phyloP scores from a whole-genome alignment of 2,797 vertebrate genomes.

The Okamejei kenojei region DNA sequence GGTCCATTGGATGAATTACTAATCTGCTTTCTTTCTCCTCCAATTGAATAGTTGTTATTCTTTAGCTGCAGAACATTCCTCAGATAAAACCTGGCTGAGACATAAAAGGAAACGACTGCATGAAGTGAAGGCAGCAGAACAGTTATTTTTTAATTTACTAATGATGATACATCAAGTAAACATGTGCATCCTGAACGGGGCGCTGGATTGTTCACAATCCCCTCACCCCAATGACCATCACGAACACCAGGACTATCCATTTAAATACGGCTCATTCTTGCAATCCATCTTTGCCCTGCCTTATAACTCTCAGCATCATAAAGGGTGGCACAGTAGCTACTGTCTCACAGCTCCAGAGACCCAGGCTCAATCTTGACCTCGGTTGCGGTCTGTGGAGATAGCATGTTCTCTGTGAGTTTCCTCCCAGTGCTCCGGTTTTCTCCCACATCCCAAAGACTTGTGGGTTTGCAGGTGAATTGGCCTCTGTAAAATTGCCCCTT shows the following conservation, averaged over 20 bases:
- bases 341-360: no score
- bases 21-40: constrained; percentile 13
- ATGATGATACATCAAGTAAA: not conserved
- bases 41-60: constrained; percentile 7
- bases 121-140: not conserved
- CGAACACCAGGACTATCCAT: not conserved
- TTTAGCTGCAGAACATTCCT: not conserved
- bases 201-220: not conserved
- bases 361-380: no score
- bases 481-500: no score
- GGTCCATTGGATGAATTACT: constrained; percentile 16
- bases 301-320: not conserved
- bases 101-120: not conserved
- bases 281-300: not conserved
- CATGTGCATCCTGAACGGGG: not conserved
- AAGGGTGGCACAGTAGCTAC: no score
- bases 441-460: no score
- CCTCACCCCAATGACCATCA: not conserved
- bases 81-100: not conserved
- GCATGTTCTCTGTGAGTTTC: no score
- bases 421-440: no score
- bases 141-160: not conserved
- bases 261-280: not conserved
- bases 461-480: no score
- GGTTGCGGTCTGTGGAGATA: no score